Conservation (phyloP, 2,797 vertebrate species). For the Macrochelys suwanniensis region DNA sequence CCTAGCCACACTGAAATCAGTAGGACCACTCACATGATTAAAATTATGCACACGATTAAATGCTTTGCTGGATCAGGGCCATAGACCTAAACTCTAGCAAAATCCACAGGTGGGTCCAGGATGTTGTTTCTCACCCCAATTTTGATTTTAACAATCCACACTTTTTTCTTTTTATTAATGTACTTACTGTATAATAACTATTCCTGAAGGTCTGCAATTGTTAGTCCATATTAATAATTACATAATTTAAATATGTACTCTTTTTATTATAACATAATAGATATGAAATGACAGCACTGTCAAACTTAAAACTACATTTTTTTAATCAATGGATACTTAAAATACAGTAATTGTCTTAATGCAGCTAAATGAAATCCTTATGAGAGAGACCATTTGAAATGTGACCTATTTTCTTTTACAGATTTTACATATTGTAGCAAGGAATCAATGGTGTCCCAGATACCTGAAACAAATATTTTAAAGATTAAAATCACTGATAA, state of each 20-base stretch:
- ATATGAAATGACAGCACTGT: conserved; percentile 48
- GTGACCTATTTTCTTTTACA: conserved; percentile 68
- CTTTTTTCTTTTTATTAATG: background rate
- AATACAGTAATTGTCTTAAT: conserved; percentile 70
- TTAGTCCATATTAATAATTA: conserved; percentile 33
- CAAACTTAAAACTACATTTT: conserved; percentile 39
- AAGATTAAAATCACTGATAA: conserved; percentile 67
- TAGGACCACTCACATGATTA: background rate
- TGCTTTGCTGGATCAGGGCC: background rate
- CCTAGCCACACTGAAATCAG: background rate
- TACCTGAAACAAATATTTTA: conserved; percentile 58
- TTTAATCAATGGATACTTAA: conserved; percentile 40
- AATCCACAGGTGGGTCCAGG: background rate
- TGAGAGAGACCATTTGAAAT: conserved; percentile 63
- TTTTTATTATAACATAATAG: conserved; percentile 63
- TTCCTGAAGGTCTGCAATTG: background rate
- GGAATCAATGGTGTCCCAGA: conserved; percentile 42
- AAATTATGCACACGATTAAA: background rate
- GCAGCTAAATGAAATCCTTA: conserved; percentile 60
- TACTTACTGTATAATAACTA: background rate
- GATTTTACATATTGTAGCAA: conserved; percentile 72
- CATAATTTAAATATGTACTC: conserved; percentile 37
- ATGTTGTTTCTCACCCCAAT: background rate
- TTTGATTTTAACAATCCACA: background rate
- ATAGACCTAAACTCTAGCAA: background rate